These are phyloP conservation scores for mouse (Mus musculus) DNA, from an alignment of 2,113 vertebrate species.

Conservation along the genomic window DNA sequence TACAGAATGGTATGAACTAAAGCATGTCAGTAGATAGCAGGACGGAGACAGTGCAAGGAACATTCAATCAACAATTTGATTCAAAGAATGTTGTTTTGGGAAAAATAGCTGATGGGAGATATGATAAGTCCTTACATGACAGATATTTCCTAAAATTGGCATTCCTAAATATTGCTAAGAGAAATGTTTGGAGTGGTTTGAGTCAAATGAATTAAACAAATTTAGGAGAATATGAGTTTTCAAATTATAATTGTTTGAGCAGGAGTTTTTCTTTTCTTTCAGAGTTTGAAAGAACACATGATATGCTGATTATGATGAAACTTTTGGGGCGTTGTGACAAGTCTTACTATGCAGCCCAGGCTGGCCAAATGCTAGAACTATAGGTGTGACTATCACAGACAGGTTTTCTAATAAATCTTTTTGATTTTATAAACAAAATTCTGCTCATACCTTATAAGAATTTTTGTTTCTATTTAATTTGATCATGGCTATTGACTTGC, in stretches of 20 bases:
- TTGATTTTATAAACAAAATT: neutral
- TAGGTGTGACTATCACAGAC: neutral
- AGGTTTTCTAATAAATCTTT: neutral
- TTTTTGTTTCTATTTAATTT: neutral
- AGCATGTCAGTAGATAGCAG: neutral
- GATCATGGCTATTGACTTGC: no score
- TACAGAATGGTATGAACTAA: neutral
- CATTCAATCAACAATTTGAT: neutral
- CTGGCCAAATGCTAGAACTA: neutral
- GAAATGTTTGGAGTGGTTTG: neutral
- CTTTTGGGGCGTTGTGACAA: neutral
- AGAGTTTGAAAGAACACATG: neutral
- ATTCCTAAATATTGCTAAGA: neutral
- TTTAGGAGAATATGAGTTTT: neutral
- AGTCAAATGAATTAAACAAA: neutral
- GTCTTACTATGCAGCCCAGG: neutral
- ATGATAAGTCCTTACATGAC: neutral
- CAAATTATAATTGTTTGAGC: neutral
- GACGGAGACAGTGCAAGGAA: neutral
- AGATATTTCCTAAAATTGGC: conserved; percentile 13
- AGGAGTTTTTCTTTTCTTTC: neutral
- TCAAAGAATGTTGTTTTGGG: neutral
- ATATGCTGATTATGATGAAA: neutral
- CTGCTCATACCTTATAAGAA: neutral
- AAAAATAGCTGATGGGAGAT: conserved; percentile 3